These are phyloP conservation scores for Mythimna pallens DNA, from an alignment of 2,888 invertebrate species.

Conservation along the genomic window DNA sequence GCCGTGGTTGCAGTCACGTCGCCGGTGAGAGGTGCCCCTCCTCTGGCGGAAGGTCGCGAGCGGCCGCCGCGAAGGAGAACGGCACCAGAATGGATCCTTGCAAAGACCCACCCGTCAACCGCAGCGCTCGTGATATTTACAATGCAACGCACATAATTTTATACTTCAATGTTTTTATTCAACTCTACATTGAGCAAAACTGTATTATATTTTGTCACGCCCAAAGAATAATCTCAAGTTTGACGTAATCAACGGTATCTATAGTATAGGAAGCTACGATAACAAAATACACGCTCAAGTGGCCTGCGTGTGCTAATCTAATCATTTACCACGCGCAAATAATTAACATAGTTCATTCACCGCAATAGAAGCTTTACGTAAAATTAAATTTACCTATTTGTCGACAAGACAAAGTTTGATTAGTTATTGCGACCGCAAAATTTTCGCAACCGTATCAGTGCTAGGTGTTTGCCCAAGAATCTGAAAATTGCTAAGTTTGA, in stretches of 20 bases:
- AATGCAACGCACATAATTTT: slow-evolving; percentile 66
- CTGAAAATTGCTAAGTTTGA: slow-evolving; percentile 72
- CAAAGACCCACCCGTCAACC: slow-evolving; percentile 77
- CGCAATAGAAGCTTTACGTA: slow-evolving; percentile 73
- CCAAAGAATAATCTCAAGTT: slow-evolving; percentile 55
- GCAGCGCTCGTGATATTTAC: slow-evolving; percentile 66
- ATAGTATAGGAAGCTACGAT: slow-evolving; percentile 74
- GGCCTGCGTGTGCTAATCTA: slow-evolving; percentile 78
- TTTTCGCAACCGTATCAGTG: slow-evolving; percentile 72
- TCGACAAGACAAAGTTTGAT: slow-evolving; percentile 63
- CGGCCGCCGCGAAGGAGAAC: slow-evolving; percentile 86
- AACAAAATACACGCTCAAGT: slow-evolving; percentile 76
- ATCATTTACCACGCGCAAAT: slow-evolving; percentile 78
- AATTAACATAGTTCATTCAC: slow-evolving; percentile 84
- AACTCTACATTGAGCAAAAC: slow-evolving; percentile 50
- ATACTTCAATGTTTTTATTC: slow-evolving; percentile 53
- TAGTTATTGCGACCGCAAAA: slow-evolving; percentile 65
- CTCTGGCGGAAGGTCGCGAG: slow-evolving; percentile 88
- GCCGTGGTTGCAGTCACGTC: slow-evolving; percentile 90
- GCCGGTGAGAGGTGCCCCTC: slow-evolving; percentile 89
- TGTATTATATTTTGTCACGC: slow-evolving; percentile 52
- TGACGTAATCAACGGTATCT: slow-evolving; percentile 73
- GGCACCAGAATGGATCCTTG: slow-evolving; percentile 88
- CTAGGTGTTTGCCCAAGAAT: slow-evolving; percentile 66
- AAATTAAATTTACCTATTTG: slow-evolving; percentile 66